phyloP scores from a whole-genome alignment of 1,140 invertebrate species.

The Adoxophyes honmai region DNA sequence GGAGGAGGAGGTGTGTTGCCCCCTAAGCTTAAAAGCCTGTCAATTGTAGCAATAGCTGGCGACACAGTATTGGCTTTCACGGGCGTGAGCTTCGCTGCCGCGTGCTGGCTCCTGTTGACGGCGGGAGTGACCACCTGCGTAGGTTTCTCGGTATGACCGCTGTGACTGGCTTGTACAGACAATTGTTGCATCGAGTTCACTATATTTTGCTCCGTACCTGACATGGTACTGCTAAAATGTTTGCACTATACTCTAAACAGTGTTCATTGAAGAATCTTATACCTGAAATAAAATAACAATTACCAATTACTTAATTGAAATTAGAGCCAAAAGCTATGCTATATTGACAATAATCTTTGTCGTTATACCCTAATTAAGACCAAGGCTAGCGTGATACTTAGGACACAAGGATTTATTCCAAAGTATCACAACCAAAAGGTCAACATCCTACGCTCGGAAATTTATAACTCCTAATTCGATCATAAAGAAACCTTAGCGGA shows the following conservation, averaged over 20 bases:
- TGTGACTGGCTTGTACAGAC: slow-evolving; percentile 65
- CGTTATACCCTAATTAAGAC: neutral
- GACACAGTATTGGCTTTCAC: slow-evolving; percentile 57
- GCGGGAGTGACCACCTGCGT: slow-evolving; percentile 71
- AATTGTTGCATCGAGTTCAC: slow-evolving; percentile 72
- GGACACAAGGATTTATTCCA: slow-evolving; percentile 1
- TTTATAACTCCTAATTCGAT: slow-evolving; percentile 34
- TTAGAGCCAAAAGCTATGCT: neutral
- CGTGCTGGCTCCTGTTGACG: slow-evolving; percentile 56
- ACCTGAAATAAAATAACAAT: slow-evolving; percentile 17
- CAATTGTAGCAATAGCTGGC: slow-evolving; percentile 69
- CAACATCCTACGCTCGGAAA: slow-evolving; percentile 64
- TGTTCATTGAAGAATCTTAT: slow-evolving; percentile 29
- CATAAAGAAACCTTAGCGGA: slow-evolving; percentile 34
- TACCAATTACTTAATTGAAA: neutral
- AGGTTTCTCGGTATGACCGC: slow-evolving; percentile 67
- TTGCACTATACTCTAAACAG: slow-evolving; percentile 41
- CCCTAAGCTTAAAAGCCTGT: slow-evolving; percentile 59
- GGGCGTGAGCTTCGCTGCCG: slow-evolving; percentile 50
- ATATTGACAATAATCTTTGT: neutral
- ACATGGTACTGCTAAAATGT: slow-evolving; percentile 66
- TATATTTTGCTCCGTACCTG: slow-evolving; percentile 72
- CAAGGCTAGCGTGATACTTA: neutral
- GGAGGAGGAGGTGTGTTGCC: slow-evolving; percentile 55
- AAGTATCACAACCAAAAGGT: slow-evolving; percentile 31